Base-by-base conservation (phyloP, 2,113 vertebrate species). In the Strix aluco region DNA sequence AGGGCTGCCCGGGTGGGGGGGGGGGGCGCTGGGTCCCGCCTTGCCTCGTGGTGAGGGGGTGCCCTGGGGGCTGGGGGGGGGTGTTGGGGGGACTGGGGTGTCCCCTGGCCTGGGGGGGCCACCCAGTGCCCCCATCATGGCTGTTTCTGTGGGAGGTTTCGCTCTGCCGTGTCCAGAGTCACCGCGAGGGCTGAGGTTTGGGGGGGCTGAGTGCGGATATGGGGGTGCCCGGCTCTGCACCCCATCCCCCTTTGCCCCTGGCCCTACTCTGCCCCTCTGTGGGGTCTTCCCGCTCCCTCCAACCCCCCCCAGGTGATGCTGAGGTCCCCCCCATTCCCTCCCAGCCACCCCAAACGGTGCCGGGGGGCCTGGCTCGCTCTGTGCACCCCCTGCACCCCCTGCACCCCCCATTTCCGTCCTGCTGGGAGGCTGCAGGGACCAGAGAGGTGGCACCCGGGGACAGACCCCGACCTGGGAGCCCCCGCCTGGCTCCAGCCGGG, bases 71-170 rank as follows among this genome's bases (percentile, higher is more conserved):
- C 36, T 36, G 34, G 25, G 5, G 47, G 36, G 38, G 38, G 38
- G 38, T 38, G 38, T 38, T 38, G 8, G 27, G 29, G 73, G 29
- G 2, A 2, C 38, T 1, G 67, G 23, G 6, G 15, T 65, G 62
- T 29, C 57, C 78, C 62, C 46, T 47, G 62, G 25, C 20, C 34
- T 30, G 58, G 44, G 77, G 62, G 23, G 40, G 44, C 14, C 44
- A 6, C 65, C 30, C 42, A 0, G 3, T 67, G 71, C 3, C 66
- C 67, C 54, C 7, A 0, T 5, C 2, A 4, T 2, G 2, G 22
- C n/a, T 5, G 3, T 46, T 38, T 3, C 21, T 9, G 5, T 0
- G 5, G 32, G 27, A 29, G 59, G 25, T 16, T 73, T 69, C 5
- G 5, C 77, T 63, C 54, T 0, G 0, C 34, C 10, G 15, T 8